A percentile compares a stretch with the other conserved stretches of the same genome.
phyloP scores from a whole-genome alignment of 1,140 invertebrate genomes.

The Papilio xuthus region DNA sequence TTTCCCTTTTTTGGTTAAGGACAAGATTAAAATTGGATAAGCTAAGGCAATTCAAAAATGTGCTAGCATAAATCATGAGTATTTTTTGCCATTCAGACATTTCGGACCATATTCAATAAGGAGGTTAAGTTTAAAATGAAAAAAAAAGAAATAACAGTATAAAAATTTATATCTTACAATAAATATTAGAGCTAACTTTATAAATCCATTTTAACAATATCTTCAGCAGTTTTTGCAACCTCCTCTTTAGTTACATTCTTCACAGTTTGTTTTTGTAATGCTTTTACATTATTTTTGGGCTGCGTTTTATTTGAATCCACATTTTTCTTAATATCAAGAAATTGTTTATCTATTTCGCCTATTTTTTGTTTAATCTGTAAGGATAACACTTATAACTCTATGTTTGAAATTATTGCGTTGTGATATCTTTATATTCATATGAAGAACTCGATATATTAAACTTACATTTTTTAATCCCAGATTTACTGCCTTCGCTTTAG shows the following conservation, averaged over 20 bases:
- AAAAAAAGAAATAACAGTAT: conserved; percentile 21
- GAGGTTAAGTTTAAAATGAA: not conserved
- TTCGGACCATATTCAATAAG: not conserved
- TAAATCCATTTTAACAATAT: conserved; percentile 74
- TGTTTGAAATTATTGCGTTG: not conserved
- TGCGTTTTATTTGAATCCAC: conserved; percentile 46
- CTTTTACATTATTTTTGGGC: conserved; percentile 47
- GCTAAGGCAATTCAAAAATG: no score
- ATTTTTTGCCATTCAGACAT: no score
- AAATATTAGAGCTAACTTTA: conserved; percentile 42
- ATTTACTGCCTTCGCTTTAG: conserved; percentile 74
- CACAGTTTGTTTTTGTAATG: conserved; percentile 52
- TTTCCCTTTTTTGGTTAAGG: not conserved
- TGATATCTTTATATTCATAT: conserved; percentile 18
- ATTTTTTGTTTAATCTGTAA: conserved; percentile 76
- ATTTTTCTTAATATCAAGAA: conserved; percentile 65
- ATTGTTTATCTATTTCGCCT: conserved; percentile 71
- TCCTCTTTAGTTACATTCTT: conserved; percentile 69
- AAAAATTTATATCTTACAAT: conserved; percentile 33
- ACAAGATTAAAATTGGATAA: no score
- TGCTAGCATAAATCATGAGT: no score
- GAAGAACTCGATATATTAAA: conserved; percentile 24
- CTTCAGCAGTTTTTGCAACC: conserved; percentile 57
- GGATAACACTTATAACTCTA: not conserved
- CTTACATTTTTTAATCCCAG: conserved; percentile 76